These are phyloP conservation scores for Leucosticte australis DNA, from an alignment of 2,113 vertebrate genomes.

Conservation along the genomic window DNA sequence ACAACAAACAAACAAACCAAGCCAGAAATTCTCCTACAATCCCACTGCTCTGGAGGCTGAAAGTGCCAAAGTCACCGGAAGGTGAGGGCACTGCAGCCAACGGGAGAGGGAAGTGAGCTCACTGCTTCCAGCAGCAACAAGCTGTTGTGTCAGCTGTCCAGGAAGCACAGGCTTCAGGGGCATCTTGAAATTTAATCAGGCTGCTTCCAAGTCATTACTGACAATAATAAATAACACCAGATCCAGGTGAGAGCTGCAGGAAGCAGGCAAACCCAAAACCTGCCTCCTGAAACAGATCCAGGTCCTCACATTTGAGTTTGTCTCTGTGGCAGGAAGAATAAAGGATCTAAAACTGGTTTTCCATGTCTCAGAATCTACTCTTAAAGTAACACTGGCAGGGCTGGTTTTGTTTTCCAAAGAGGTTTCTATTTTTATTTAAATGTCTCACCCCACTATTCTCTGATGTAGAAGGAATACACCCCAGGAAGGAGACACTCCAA, in stretches of 20 bases:
- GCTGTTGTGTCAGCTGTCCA: slow-evolving; percentile 65
- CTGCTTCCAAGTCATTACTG: slow-evolving; percentile 41
- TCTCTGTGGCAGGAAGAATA: not conserved
- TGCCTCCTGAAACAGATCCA: not conserved
- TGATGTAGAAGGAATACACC: not conserved
- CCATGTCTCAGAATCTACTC: not conserved
- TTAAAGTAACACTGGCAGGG: not conserved
- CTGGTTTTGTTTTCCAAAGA: not conserved
- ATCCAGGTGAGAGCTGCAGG: slow-evolving; percentile 2
- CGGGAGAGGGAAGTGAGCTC: slow-evolving; percentile 60
- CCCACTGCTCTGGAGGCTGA: not conserved
- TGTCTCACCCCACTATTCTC: not conserved
- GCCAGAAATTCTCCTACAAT: not conserved
- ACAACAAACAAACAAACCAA: not conserved
- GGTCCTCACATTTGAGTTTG: not conserved
- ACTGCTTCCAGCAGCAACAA: slow-evolving; percentile 57
- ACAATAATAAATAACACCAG: not conserved
- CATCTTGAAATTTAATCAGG: slow-evolving; percentile 10
- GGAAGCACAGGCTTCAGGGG: slow-evolving; percentile 20
- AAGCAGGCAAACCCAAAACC: not conserved
- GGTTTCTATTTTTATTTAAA: not conserved
- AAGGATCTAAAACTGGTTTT: not conserved
- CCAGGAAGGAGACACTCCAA: not conserved
- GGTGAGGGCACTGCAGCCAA: not conserved
- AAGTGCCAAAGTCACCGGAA: not conserved